Evolutionary conservation across 2,113 vertebrate species (phyloP), one percentile per base, ranked within the genome.

Genomic region (Labeo catla): DNA sequence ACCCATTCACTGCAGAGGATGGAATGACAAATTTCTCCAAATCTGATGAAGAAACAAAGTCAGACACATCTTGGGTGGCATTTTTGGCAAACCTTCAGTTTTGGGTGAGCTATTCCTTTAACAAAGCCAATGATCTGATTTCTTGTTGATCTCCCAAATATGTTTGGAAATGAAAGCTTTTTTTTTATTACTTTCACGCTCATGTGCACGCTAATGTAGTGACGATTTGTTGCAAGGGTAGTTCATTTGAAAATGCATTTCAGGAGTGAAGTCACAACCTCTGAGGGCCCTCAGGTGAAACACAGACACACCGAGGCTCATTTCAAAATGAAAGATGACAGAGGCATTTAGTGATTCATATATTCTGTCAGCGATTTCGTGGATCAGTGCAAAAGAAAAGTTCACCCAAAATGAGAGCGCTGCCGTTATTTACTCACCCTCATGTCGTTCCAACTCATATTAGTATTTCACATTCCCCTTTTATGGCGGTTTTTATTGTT

Each of bases 251-350:
- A 57, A 61, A 11, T n/a, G 54, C 36, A 61, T 8, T 43, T n/a
- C 3, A n/a, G 28, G 7, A 78, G 50, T 61, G 12, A 16, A 34
- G 54, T 47, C 12, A 8, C 45, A 57, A 81, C 57, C 79, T 34
- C 43, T 47, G 13, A 9, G 59, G 59, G 43, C 79, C 36, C 79
- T 66, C 43, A 19, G 59, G 21, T 49, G 43, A 2, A 49, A 11
- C 79, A 11, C 3, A 81, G 59, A 81, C 45, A 49, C 43, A 81
- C 21, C 1, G 28, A 47, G 8, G n/a, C 15, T 81, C 59, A 10
- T 65, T 65, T 28, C 5, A 45, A 49, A 81, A 81, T 34, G 13
- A 81, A 65, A 65, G 78, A 6, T 65, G 59, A 65, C 39, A 65
- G 19, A 61, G 59, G n/a, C 79, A 45, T 50, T 76, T n/a, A 3